Base-by-base conservation (phyloP, 2,888 invertebrate genomes). In the Andrena bicolor region DNA sequence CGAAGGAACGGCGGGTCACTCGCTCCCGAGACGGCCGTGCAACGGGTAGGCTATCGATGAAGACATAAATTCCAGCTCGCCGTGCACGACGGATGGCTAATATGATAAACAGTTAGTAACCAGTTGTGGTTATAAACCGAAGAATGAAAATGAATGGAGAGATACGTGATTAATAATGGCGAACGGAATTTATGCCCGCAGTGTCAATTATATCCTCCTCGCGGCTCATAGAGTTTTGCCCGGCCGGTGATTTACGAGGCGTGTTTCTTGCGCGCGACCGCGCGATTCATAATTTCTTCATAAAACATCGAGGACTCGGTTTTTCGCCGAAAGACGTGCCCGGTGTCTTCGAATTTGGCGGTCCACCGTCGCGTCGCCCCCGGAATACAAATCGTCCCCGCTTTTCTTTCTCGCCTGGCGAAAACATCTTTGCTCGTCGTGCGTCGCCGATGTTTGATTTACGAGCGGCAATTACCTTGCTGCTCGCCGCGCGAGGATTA, bases 161-260 rank as follows among this genome's bases (percentile, higher is more conserved):
- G 78, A 83, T 83, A 75, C 68, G 83, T 83, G 83, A 78, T 83
- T 83, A 83, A 83, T 82, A 83, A 83, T 78, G 83, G 74, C 48
- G 78, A 82, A 74, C 66, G 83, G 78, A 83, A 83, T 83, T 83
- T 83, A 83, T 83, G 83, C 83, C 63, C 66, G 63, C 68, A 71
- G 78, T 83, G 83, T 83, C 83, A 83, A 83, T 83, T 83, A 83
- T 83, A 83, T 82, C 83, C 74, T 78, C 78, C 83, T 83, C 74
- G 68, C 75, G 76, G 78, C 74, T 72, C 83, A 78, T 83, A 83
- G 83, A 83, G 78, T 82, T 83, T 72, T 32, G 71, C 83, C 26
- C 32, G 71, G 35, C 23, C 66, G n/a, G 13, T 78, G 83, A 83
- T 83, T 83, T 83, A 83, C 68, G 83, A 51, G 30, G 2, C 66